Evolutionary conservation across 2,113 vertebrate genomes (phyloP).

Genomic region (Symphodus melops): DNA sequence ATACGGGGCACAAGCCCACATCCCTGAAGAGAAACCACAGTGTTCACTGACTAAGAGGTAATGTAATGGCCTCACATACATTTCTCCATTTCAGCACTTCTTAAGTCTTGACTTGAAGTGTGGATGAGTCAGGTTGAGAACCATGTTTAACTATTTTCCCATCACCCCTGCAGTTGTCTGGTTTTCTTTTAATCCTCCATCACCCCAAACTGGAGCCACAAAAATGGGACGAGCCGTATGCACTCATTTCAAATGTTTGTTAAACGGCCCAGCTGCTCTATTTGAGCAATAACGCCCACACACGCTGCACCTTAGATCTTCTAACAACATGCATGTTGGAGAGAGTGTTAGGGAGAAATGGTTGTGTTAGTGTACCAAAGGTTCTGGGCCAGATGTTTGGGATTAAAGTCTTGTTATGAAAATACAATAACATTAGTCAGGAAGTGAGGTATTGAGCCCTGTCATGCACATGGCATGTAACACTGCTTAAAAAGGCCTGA

Average conservation of each 20-base stretch:
- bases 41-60: conserved; percentile 59
- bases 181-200: conserved; percentile 38
- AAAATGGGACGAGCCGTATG: conserved; percentile 45
- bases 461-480: conserved; percentile 65
- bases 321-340: conserved; percentile 66
- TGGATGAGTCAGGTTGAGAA: conserved; percentile 74
- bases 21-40: conserved; percentile 54
- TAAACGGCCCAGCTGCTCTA: conserved; percentile 66
- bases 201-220: conserved; percentile 48
- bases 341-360: conserved; percentile 59
- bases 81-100: conserved; percentile 65
- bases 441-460: conserved; percentile 57
- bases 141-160: conserved; percentile 66
- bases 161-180: conserved; percentile 58
- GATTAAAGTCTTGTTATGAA: conserved; percentile 70
- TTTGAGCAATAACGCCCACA: conserved; percentile 74
- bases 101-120: conserved; percentile 58
- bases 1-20: conserved; percentile 36
- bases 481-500: conserved; percentile 38
- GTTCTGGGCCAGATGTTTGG: conserved; percentile 71
- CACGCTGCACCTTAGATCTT: conserved; percentile 66
- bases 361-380: conserved; percentile 62
- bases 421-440: conserved; percentile 62
- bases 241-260: conserved; percentile 68
- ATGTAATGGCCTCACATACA: conserved; percentile 55